Evolutionary conservation across 2,888 invertebrate species (phyloP), one percentile per base, ranked within the genome.

Genomic region (Sarcophaga rosellei): DNA sequence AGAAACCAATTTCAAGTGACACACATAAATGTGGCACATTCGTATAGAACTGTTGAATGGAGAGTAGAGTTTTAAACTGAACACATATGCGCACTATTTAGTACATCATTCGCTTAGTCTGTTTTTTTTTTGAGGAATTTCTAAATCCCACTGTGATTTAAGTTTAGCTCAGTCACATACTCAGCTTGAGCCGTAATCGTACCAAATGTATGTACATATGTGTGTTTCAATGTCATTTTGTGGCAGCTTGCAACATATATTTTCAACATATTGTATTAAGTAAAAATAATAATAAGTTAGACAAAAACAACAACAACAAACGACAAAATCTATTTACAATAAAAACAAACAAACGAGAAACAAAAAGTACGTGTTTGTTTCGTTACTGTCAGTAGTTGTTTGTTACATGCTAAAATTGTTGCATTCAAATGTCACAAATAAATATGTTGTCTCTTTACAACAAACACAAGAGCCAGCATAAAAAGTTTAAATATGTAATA

Each of bases 391-490:
- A 73, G n/a, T 65, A 69, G 35, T 68, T 61, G 63, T 59, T 65
- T 77, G 72, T 61, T 66, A 35, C 15, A 69, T 82, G 61, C 23
- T 82, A 66, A 73, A 69, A 66, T 47, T 53, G 57, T 73, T 25
- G 47, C 53, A 77, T 77, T 82, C 66, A 77, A 47, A 61, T 82
- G 82, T 72, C 72, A 21, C 21, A 77, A 73, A 72, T 12, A 76
- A 72, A 63, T 53, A 66, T 73, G 61, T 62, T 77, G 61, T 53
- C 47, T 57, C 20, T 62, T 45, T 66, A 20, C 25, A 15, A 66
- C 66, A 59, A 25, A 23, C n/a, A 10, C 6, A 15, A 11, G 59
- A 47, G 11, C 35, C 23, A 21, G 21, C 5, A 10, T 20, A 62
- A 53, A 53, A 53, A 53, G 4, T 53, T 15, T 15, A 53, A 53